phyloP scores from a whole-genome alignment of 1,140 invertebrate genomes.

The Melipona quadrifasciata region DNA sequence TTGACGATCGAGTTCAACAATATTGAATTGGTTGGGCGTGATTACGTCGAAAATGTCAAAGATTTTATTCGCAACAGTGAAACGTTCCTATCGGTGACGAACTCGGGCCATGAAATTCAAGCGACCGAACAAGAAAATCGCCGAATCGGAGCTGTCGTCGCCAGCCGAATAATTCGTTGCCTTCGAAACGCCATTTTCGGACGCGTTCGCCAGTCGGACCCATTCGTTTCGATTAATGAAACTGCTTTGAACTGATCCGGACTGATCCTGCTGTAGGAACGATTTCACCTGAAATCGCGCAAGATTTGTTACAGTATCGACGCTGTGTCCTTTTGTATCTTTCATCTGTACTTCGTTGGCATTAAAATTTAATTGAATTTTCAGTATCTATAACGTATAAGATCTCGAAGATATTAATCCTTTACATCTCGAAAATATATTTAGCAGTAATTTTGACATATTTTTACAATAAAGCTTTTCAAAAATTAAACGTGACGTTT shows the following conservation, averaged over 20 bases:
- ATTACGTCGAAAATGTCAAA: constrained; percentile 28
- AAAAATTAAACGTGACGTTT: neutral
- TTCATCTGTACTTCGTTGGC: neutral
- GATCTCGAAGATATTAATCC: no score
- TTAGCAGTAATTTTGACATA: neutral
- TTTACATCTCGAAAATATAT: neutral
- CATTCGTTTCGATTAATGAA: constrained; percentile 40
- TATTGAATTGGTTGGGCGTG: neutral
- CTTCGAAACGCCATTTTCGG: constrained; percentile 25
- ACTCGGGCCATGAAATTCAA: constrained; percentile 12
- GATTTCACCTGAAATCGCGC: neutral
- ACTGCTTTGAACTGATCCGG: constrained; percentile 4
- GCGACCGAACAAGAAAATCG: constrained; percentile 31
- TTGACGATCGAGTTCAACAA: constrained; percentile 19
- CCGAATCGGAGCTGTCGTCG: constrained; percentile 7
- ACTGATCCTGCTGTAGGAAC: constrained; percentile 1
- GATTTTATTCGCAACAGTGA: constrained; percentile 25
- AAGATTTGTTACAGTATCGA: neutral
- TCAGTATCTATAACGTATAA: neutral
- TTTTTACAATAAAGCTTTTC: neutral
- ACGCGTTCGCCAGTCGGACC: neutral
- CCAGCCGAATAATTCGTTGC: constrained; percentile 21
- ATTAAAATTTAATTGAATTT: neutral
- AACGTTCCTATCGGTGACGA: constrained; percentile 14
- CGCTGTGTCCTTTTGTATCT: neutral